Conservation (phyloP, 2,113 vertebrate species). For the Brienomyrus longianalis region DNA sequence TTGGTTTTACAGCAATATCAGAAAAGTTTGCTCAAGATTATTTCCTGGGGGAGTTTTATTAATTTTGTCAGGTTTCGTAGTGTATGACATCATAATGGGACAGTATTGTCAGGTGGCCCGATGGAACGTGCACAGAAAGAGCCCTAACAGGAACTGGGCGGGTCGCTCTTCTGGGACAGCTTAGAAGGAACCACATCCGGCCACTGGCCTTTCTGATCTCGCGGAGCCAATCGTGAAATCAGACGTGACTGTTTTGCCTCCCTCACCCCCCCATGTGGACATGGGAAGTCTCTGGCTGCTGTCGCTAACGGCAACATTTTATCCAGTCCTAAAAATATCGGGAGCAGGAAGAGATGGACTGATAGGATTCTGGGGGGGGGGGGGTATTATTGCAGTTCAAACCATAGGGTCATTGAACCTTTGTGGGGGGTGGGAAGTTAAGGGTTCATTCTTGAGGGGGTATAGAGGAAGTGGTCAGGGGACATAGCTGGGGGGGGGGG, state of each 20-base stretch:
- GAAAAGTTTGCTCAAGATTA: not conserved
- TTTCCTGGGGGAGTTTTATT: not conserved
- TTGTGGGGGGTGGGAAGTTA: not conserved
- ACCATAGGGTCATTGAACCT: not conserved
- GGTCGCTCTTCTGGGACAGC: not conserved
- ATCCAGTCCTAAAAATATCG: not conserved
- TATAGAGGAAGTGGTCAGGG: not conserved
- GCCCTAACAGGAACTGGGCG: not conserved
- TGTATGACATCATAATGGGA: not conserved
- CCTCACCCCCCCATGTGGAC: not conserved
- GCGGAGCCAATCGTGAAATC: not conserved
- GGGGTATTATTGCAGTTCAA: not conserved
- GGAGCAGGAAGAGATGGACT: not conserved
- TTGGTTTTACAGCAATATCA: not conserved
- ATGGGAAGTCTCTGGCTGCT: not conserved
- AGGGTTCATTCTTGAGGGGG: not conserved
- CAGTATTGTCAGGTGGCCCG: not conserved
- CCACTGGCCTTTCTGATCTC: constrained; percentile 43
- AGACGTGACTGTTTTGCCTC: not conserved
- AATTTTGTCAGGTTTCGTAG: not conserved
- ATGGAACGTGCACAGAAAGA: not conserved
- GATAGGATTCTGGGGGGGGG: not conserved
- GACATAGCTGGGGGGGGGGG: not conserved
- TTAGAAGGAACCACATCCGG: not conserved
- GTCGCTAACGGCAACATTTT: not conserved